Evolutionary conservation across 2,888 invertebrate genomes (phyloP).

Genomic region (Arenicola marina): DNA sequence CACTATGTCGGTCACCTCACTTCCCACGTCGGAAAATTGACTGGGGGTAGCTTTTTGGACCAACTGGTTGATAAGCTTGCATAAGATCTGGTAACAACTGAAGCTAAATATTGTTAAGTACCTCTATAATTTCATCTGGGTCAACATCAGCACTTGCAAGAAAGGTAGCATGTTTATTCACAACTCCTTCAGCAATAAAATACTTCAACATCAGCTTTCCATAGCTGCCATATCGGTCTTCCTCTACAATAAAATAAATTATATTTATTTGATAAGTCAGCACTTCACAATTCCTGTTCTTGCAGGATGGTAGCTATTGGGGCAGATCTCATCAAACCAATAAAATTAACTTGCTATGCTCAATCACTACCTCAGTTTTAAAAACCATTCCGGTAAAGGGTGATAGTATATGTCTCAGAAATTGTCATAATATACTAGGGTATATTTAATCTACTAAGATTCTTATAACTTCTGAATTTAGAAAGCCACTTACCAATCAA

Average conservation of each 20-base stretch:
- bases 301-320: no score
- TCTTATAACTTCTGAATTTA: background rate
- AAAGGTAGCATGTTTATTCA: constrained; percentile 74
- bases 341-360: background rate
- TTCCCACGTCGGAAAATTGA: no score
- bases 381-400: no score
- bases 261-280: background rate
- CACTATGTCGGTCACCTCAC: no score
- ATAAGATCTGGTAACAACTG: background rate
- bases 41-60: no score
- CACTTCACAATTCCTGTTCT: no score
- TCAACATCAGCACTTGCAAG: constrained; percentile 67
- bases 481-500: constrained; percentile 70
- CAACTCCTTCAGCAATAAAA: constrained; percentile 85
- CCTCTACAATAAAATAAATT: constrained; percentile 68
- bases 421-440: no score
- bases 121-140: background rate
- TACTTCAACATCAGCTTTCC: constrained; percentile 80
- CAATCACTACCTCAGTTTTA: no score
- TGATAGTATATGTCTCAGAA: no score
- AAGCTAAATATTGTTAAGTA: background rate
- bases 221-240: constrained; percentile 79
- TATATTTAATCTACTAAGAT: no score
- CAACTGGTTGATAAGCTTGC: no score
- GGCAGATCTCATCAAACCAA: background rate